Evolutionary conservation across 2,113 vertebrate genomes (phyloP).

Genomic region (Thalassoma bifasciatum): DNA sequence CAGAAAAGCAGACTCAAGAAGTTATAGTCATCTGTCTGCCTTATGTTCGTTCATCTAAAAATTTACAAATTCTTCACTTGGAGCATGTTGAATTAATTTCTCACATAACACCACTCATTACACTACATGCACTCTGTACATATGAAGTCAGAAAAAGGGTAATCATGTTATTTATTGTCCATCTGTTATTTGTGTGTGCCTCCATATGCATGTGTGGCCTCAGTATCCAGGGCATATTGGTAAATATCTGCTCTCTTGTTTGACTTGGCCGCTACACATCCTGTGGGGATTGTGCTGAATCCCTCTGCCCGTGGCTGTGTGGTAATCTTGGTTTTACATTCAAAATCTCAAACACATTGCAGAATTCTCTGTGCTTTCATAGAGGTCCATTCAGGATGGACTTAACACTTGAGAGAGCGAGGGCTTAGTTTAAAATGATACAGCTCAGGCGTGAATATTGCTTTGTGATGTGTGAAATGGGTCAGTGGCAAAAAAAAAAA

Average conservation of each 20-base stretch:
- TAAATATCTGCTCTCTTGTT: constrained; percentile 73
- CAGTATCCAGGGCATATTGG: constrained; percentile 56
- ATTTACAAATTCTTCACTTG: neutral
- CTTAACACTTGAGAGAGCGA: constrained; percentile 58
- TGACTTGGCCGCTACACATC: constrained; percentile 73
- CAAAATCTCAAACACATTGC: constrained; percentile 78
- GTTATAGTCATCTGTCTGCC: neutral
- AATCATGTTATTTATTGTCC: neutral
- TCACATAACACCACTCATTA: neutral
- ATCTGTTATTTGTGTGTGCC: constrained; percentile 42
- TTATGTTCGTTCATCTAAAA: constrained; percentile 2
- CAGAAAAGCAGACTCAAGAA: neutral
- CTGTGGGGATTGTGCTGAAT: constrained; percentile 70
- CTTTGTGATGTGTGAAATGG: constrained; percentile 65
- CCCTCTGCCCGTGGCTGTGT: constrained; percentile 63
- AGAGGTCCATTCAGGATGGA: constrained; percentile 59
- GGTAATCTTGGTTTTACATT: constrained; percentile 76
- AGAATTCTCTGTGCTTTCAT: constrained; percentile 63
- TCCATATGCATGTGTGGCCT: constrained; percentile 43
- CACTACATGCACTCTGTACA: neutral
- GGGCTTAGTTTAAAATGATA: constrained; percentile 65
- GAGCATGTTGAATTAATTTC: neutral
- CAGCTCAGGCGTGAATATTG: constrained; percentile 62
- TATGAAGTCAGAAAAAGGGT: neutral
- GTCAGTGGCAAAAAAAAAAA: constrained; percentile 29